Conservation (phyloP, 2,113 vertebrate genomes). For the Tragelaphus strepsiceros region DNA sequence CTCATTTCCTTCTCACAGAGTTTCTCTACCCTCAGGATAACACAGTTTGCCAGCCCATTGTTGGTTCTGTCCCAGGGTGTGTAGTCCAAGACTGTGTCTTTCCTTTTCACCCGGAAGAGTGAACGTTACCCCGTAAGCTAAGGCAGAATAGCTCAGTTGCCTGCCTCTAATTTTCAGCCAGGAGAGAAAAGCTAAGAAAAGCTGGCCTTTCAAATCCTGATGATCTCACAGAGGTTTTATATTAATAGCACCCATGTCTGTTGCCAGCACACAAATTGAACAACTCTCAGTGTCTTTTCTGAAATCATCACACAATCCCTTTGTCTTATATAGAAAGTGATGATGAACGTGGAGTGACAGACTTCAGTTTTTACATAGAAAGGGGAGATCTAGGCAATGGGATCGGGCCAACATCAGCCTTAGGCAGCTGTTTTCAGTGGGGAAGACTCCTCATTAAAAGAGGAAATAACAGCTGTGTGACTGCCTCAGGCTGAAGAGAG, state of each 20-base stretch:
- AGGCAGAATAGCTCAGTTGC: not conserved
- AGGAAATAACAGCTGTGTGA: conserved; percentile 25
- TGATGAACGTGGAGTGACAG: not conserved
- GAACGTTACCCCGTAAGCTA: not conserved
- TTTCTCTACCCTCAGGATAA: conserved; percentile 1
- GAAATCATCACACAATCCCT: not conserved
- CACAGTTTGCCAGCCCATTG: conserved; percentile 46
- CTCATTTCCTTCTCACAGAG: conserved; percentile 32
- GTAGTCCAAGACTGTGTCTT: conserved; percentile 12
- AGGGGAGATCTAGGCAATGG: not conserved
- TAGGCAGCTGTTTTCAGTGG: conserved; percentile 50
- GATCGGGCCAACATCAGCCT: not conserved
- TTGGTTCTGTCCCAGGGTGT: conserved; percentile 40
- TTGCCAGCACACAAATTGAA: not conserved
- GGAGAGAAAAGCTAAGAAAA: not conserved
- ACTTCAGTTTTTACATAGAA: not conserved
- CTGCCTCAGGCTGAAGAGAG: not conserved
- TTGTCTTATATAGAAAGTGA: not conserved
- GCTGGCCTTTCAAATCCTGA: not conserved
- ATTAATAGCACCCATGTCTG: not conserved
- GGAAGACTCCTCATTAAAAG: not conserved
- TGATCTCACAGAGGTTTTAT: not conserved
- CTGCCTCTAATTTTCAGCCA: not conserved
- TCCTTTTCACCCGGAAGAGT: conserved; percentile 41
- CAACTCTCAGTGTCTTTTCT: not conserved